A percentile compares a stretch with the other conserved stretches of the same genome.
These are phyloP conservation scores for Piprites chloris DNA, from an alignment of 2,113 vertebrate genomes.

Conservation along the genomic window DNA sequence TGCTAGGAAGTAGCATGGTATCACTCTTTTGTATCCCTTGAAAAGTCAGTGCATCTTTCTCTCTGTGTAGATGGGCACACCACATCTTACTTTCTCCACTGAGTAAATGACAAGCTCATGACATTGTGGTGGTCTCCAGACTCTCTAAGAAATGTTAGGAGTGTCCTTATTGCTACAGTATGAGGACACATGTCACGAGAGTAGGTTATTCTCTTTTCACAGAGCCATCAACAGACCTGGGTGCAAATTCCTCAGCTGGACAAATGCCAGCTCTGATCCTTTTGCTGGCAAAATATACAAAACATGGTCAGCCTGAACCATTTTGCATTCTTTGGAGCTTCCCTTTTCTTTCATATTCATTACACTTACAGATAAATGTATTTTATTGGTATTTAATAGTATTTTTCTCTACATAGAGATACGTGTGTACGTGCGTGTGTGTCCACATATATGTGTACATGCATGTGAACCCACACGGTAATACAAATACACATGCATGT, in stretches of 20 bases:
- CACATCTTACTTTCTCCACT: rapidly evolving
- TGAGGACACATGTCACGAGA: not conserved
- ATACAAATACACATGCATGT: rapidly evolving
- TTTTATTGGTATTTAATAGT: not conserved
- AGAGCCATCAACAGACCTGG: not conserved
- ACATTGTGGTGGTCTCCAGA: not conserved
- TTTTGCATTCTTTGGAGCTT: not conserved
- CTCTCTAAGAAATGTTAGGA: not conserved
- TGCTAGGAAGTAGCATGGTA: not conserved
- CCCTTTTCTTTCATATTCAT: not conserved
- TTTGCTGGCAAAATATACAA: not conserved
- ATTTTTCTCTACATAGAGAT: not conserved
- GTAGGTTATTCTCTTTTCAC: not conserved
- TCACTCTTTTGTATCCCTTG: not conserved
- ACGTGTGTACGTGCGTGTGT: rapidly evolving
- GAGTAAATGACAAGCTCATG: not conserved
- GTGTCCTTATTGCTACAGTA: not conserved
- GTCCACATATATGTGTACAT: rapidly evolving
- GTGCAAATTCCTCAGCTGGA: not conserved
- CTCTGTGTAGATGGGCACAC: not conserved
- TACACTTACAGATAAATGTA: not conserved
- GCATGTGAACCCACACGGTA: not conserved
- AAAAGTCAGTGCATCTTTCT: not conserved
- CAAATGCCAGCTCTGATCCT: not conserved
- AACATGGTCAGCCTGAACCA: rapidly evolving